A percentile compares a stretch with the other conserved stretches of the same genome.
These are phyloP conservation scores for Phrynocephalus versicolor DNA, from an alignment of 2,113 vertebrate genomes.

Conservation along the genomic window DNA sequence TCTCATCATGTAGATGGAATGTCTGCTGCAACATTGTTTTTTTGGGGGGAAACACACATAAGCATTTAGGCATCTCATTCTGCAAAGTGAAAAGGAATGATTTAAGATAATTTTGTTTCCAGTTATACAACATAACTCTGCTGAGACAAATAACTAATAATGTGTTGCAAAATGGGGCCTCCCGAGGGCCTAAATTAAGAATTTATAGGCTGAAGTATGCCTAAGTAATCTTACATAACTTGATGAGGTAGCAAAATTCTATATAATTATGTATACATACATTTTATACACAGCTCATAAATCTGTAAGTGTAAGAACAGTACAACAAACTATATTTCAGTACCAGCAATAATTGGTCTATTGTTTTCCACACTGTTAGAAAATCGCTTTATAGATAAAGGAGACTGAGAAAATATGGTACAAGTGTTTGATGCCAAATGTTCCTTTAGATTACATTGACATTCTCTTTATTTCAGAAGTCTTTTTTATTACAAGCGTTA, in stretches of 20 bases:
- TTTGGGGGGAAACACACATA: background rate
- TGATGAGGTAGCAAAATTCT: conserved; percentile 54
- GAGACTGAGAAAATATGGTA: background rate
- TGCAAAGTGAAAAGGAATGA: conserved; percentile 39
- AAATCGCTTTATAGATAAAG: conserved; percentile 45
- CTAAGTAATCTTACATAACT: conserved; percentile 50
- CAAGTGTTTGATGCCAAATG: conserved; percentile 19
- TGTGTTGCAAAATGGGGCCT: conserved; percentile 44
- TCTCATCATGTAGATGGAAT: conserved; percentile 48
- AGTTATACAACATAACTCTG: conserved; percentile 44
- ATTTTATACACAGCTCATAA: conserved; percentile 30
- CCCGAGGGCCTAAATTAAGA: conserved; percentile 55
- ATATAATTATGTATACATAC: conserved; percentile 60
- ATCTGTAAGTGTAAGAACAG: conserved; percentile 24
- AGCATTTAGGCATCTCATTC: conserved; percentile 36
- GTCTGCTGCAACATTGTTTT: conserved; percentile 31
- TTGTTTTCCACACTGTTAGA: conserved; percentile 35
- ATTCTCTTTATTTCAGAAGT: conserved; percentile 22
- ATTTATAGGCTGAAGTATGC: conserved; percentile 59
- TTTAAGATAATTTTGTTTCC: conserved; percentile 53
- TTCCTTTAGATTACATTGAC: conserved; percentile 5
- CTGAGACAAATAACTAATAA: conserved; percentile 57
- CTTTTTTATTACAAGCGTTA: conserved; percentile 17
- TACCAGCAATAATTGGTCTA: conserved; percentile 40
- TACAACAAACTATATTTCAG: conserved; percentile 44